These are phyloP conservation scores for Drosophila buzzatii DNA, from an alignment of 2,888 invertebrate genomes.

Conservation along the genomic window DNA sequence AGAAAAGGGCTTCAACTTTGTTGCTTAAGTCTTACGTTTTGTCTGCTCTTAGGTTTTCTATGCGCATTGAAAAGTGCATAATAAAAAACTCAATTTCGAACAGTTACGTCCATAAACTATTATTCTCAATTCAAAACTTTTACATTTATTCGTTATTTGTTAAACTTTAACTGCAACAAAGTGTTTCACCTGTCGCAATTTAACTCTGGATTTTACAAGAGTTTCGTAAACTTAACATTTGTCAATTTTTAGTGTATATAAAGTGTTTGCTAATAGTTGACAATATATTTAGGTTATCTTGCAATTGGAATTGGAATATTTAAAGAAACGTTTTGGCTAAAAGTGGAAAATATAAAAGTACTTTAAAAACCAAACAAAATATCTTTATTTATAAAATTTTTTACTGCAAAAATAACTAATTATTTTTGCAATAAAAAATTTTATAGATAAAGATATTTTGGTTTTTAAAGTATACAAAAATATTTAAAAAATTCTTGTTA, in stretches of 20 bases:
- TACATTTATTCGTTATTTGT: slow-evolving; percentile 9
- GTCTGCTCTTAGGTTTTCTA: not conserved
- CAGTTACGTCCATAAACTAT: slow-evolving; percentile 18
- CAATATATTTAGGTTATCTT: not conserved
- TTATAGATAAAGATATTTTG: too few species aligned
- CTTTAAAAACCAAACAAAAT: too few species aligned
- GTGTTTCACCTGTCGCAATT: slow-evolving; percentile 3
- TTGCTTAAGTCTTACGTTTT: slow-evolving; percentile 62
- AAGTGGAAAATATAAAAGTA: not conserved
- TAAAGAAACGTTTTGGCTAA: not conserved
- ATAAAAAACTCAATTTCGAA: not conserved
- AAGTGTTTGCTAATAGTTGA: not conserved
- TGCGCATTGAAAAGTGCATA: not conserved
- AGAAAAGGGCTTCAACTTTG: slow-evolving; percentile 34
- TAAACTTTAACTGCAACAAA: not conserved
- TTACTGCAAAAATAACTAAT: too few species aligned
- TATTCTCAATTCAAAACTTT: slow-evolving; percentile 18
- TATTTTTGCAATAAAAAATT: too few species aligned
- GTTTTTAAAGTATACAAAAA: too few species aligned
- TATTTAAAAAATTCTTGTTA: too few species aligned
- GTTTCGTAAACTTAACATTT: not conserved
- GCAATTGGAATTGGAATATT: not conserved
- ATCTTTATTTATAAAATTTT: too few species aligned
- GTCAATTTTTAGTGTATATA: not conserved
- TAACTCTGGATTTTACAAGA: not conserved